Evolutionary conservation across 1,140 invertebrate genomes (phyloP).

Genomic region (Leptestheria dahalacensis): DNA sequence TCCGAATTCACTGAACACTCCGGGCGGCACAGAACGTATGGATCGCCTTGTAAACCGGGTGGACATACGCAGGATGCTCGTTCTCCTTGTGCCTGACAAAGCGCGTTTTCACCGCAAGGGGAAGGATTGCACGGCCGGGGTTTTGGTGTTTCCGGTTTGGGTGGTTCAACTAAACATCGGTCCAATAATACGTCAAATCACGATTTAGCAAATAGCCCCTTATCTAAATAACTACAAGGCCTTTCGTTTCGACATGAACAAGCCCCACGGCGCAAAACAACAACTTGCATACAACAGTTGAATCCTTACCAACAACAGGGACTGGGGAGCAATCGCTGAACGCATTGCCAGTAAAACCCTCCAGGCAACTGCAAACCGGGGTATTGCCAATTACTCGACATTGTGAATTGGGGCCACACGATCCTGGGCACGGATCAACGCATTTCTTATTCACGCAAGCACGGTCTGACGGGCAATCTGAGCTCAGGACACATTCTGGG

Average conservation of each 20-base stretch:
- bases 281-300: background rate
- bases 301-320: slow-evolving; percentile 26
- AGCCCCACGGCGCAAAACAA: background rate
- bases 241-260: no score
- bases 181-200: background rate
- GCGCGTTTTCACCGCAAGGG: slow-evolving; percentile 28
- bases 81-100: slow-evolving; percentile 22
- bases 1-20: slow-evolving; percentile 73
- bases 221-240: no score
- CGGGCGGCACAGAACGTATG: slow-evolving; percentile 56
- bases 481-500: slow-evolving; percentile 71
- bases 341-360: slow-evolving; percentile 53
- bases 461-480: slow-evolving; percentile 53
- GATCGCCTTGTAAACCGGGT: slow-evolving; percentile 48
- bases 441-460: slow-evolving; percentile 63
- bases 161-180: slow-evolving; percentile 10
- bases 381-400: slow-evolving; percentile 54
- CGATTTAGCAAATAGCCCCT: slow-evolving; percentile 16
- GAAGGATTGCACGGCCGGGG: slow-evolving; percentile 24
- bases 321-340: slow-evolving; percentile 45
- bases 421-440: slow-evolving; percentile 56
- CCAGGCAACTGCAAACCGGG: slow-evolving; percentile 50
- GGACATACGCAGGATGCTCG: slow-evolving; percentile 23
- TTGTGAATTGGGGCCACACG: slow-evolving; percentile 52
- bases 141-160: slow-evolving; percentile 5